Base-by-base conservation (phyloP, 2,888 invertebrate species). In the Leptothorax acervorum region DNA sequence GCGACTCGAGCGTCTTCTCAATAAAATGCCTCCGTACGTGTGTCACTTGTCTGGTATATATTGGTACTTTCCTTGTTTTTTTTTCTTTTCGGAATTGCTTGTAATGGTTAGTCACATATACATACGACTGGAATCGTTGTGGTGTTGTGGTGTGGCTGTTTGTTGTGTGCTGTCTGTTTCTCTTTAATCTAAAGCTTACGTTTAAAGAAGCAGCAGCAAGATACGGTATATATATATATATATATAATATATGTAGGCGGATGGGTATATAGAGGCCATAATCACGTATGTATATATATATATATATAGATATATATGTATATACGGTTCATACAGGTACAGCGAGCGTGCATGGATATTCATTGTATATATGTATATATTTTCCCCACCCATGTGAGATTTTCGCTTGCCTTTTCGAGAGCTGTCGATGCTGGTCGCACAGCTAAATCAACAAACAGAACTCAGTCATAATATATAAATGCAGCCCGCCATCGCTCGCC, bases 21-120 rank as follows among this genome's bases (percentile, higher is more conserved):
- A 94, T 95, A 95, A 95, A 94, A 94, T 94, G 94, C 95, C 94
- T 94, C 94, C 94, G 94, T 93, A 92, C 90, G 87, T 92, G 89
- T 91, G 89, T 91, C 85, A 88, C 87, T 90, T 87, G 86, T 89
- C 85, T 81, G 82, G 83, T 85, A 53, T 85, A 53, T 84, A 85
- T 86, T 83, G 82, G 31, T 83, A 85, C 86, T 83, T 87, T 90
- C 87, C 79, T 90, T 85, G 83, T 85, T 85, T 84, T 23, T 82
- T 12, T 85, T 82, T 86, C 85, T 83, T 23, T 82, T 12, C 74
- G 45, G 71, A 84, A 78, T 63, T 79, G 85, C 60, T 79, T 76
- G 65, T 81, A 39, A 60, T 89, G 74, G 78, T 83, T 63, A 82
- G 68, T 82, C 86, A 84, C 88, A 88, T 79, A 86, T 87, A 88